Evolutionary conservation across 2,888 invertebrate genomes (phyloP), one percentile per base, ranked within the genome.

Genomic region (Ophioninae sp.): DNA sequence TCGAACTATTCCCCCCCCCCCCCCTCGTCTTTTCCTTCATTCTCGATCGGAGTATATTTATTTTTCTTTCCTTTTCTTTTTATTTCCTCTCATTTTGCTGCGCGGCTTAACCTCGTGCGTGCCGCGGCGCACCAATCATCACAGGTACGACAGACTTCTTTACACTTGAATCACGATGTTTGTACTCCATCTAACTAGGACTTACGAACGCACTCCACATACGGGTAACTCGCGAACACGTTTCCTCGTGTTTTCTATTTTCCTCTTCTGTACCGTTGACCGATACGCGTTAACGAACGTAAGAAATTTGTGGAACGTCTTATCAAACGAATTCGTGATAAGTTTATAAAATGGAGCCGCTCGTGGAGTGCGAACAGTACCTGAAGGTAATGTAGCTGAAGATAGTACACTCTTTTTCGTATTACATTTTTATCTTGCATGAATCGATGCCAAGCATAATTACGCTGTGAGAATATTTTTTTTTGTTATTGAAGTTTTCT

Each of bases 201-300:
- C 63, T 63, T 58, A 39, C 23, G 39, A 68, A 44, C 67, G 56
- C 22, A 51, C 17, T 44, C 41, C 59, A 79, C 51, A 51, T 39
- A 58, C 13, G 22, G 30, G 73, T 63, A 59, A 17, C 56, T 10
- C n/a, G 22, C 22, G 41, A 64, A 10, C 61, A 61, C 41, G 68
- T 80, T 80, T 73, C 72, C 73, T 77, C 80, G 80, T 44, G 17
- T 79, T 83, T 77, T 77, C 44, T 76, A 69, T 83, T 69, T 58
- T 59, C 51, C 51, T 61, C 74, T 20, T 59, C 10, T 39, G 59
- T 44, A 61, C 41, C 37, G 67, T 64, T 39, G 22, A 20, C 30
- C 44, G 20, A 30, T 51, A 51, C 51, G 39, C 39, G 22, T 65
- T 75, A 78, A 81, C 77, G 78, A 78, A 78, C 77, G 69, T 78